A percentile compares a stretch with the other conserved stretches of the same genome.
Evolutionary conservation across 2,797 vertebrate species (phyloP).

Genomic region (Pelobates cultripes): DNA sequence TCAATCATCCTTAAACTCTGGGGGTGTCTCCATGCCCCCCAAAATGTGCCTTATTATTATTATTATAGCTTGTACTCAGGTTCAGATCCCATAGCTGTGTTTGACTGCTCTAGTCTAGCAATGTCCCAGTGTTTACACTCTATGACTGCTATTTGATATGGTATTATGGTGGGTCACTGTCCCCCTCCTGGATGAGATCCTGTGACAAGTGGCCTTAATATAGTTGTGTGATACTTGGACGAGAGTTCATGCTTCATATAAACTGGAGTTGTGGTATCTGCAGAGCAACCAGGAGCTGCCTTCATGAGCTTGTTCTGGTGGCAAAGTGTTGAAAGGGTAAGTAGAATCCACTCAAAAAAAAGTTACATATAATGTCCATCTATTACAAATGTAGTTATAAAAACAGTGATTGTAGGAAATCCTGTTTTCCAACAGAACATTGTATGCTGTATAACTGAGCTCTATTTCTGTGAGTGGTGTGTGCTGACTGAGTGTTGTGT

Average conservation of each 20-base stretch:
- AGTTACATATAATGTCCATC: too few relatives aligned
- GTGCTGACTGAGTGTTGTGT: too few relatives aligned
- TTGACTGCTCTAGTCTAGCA: neutral
- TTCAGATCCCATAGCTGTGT: neutral
- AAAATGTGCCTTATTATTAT: too few relatives aligned
- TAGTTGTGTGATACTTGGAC: constrained; percentile 28
- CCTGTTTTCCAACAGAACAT: too few relatives aligned
- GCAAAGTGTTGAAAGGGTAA: constrained; percentile 42
- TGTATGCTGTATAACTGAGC: too few relatives aligned
- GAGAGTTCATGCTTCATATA: constrained; percentile 38
- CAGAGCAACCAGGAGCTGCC: constrained; percentile 5
- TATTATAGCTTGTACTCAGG: too few relatives aligned
- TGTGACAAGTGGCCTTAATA: constrained; percentile 45
- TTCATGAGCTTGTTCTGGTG: constrained; percentile 50
- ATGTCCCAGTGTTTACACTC: neutral
- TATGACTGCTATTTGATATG: neutral
- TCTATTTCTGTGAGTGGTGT: too few relatives aligned
- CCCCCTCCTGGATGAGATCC: neutral
- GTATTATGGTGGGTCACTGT: neutral
- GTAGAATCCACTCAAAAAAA: neutral
- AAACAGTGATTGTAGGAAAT: too few relatives aligned
- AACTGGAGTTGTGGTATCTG: neutral
- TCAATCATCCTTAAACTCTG: too few relatives aligned
- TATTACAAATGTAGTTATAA: too few relatives aligned
- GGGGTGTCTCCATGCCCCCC: too few relatives aligned